Evolutionary conservation across 1,140 invertebrate species (phyloP).

Genomic region (Plutomurus gul): DNA sequence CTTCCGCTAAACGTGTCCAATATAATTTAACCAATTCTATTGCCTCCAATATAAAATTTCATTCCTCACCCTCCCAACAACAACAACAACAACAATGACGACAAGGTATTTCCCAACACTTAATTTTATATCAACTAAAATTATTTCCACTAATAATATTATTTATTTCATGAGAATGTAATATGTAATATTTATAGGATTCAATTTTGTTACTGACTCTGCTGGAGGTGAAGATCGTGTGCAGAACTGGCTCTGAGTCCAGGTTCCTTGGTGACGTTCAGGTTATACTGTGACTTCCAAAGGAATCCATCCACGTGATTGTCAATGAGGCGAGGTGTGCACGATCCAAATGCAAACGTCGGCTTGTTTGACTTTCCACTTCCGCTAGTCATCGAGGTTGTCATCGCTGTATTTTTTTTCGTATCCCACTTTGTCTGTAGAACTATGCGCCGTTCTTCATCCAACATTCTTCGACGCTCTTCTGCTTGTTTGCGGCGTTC

Average conservation of each 20-base stretch:
- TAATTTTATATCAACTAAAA: too few species aligned
- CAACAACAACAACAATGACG: too few species aligned
- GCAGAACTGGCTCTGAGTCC: slow-evolving; percentile 42
- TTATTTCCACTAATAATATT: too few species aligned
- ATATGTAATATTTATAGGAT: too few species aligned
- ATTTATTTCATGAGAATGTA: too few species aligned
- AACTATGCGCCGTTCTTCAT: slow-evolving; percentile 42
- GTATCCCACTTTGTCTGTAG: slow-evolving; percentile 47
- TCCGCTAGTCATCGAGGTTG: not conserved
- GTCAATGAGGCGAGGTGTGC: slow-evolving; percentile 50
- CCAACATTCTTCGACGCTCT: slow-evolving; percentile 43
- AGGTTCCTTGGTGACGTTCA: slow-evolving; percentile 38
- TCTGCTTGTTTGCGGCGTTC: slow-evolving; percentile 51
- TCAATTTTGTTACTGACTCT: slow-evolving; percentile 17
- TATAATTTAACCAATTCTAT: not conserved
- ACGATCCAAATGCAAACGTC: slow-evolving; percentile 49
- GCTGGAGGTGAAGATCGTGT: slow-evolving; percentile 43
- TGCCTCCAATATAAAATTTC: too few species aligned
- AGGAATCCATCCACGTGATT: slow-evolving; percentile 51
- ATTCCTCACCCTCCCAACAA: too few species aligned
- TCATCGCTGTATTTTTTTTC: slow-evolving; percentile 29
- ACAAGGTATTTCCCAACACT: too few species aligned
- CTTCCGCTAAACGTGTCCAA: not conserved
- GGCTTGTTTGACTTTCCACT: slow-evolving; percentile 25
- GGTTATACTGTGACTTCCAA: slow-evolving; percentile 53